These are phyloP conservation scores for Odobenus rosmarus DNA, from an alignment of 2,113 vertebrate genomes.

Conservation along the genomic window DNA sequence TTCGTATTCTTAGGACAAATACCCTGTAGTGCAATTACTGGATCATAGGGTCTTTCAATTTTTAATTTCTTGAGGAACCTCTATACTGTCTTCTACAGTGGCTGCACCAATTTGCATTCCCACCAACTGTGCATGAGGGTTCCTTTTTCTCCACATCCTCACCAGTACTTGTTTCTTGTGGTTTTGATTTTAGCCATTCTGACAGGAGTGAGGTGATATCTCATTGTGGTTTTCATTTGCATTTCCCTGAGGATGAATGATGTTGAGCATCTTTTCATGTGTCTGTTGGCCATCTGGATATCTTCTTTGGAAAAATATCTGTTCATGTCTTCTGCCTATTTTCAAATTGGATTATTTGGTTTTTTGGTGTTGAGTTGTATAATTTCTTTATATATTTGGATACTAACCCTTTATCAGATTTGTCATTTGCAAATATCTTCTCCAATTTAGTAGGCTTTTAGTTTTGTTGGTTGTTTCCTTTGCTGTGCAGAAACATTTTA, in stretches of 20 bases:
- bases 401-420: background rate
- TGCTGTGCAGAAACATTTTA: background rate
- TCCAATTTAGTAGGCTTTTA: background rate
- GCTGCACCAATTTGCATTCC: background rate
- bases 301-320: background rate
- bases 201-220: background rate
- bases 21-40: background rate
- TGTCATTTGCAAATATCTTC: background rate
- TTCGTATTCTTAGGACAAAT: background rate
- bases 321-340: background rate
- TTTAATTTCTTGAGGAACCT: background rate
- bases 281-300: background rate
- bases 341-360: background rate
- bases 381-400: background rate
- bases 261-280: background rate
- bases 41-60: background rate
- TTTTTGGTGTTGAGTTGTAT: background rate
- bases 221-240: background rate
- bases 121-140: background rate
- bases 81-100: background rate
- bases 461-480: background rate
- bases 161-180: background rate
- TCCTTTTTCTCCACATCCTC: background rate
- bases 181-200: background rate
- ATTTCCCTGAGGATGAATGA: background rate